phyloP scores from a whole-genome alignment of 2,797 vertebrate genomes.

The Pangasius macronema region DNA sequence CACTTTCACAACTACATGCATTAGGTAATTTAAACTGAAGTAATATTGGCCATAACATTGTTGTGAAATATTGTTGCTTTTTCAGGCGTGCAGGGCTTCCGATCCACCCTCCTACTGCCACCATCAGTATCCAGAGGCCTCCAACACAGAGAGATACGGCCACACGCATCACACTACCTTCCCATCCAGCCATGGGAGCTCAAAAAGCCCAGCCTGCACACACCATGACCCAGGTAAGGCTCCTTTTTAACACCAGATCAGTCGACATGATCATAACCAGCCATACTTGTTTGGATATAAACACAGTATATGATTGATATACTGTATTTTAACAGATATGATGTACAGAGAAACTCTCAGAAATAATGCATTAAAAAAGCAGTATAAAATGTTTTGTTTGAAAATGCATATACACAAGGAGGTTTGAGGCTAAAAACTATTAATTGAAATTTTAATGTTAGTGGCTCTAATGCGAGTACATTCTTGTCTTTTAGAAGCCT shows the following conservation, averaged over 20 bases:
- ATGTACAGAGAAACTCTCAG: not conserved
- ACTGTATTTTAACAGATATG: not conserved
- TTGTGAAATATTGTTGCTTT: conserved; percentile 4
- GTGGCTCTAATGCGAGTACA: not conserved
- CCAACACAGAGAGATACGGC: conserved; percentile 83
- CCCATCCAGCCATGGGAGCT: conserved; percentile 87
- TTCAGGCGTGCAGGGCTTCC: conserved; percentile 85
- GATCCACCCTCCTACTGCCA: conserved; percentile 86
- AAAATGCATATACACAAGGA: not conserved
- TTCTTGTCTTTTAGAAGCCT: conserved; percentile 80
- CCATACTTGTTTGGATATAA: not conserved
- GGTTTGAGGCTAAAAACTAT: not conserved
- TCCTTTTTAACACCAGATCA: not conserved
- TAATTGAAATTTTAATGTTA: not conserved
- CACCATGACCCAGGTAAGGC: conserved; percentile 87
- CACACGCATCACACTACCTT: conserved; percentile 90
- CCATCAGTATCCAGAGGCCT: conserved; percentile 91
- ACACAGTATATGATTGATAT: too few species aligned
- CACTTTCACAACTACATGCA: not conserved
- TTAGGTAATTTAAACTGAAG: not conserved
- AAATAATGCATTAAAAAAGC: not conserved
- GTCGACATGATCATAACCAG: not conserved
- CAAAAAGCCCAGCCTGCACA: conserved; percentile 92
- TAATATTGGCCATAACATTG: not conserved
- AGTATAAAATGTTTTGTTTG: not conserved